phyloP scores from a whole-genome alignment of 2,888 invertebrate species.

The Dasysyrphus albostriatus region DNA sequence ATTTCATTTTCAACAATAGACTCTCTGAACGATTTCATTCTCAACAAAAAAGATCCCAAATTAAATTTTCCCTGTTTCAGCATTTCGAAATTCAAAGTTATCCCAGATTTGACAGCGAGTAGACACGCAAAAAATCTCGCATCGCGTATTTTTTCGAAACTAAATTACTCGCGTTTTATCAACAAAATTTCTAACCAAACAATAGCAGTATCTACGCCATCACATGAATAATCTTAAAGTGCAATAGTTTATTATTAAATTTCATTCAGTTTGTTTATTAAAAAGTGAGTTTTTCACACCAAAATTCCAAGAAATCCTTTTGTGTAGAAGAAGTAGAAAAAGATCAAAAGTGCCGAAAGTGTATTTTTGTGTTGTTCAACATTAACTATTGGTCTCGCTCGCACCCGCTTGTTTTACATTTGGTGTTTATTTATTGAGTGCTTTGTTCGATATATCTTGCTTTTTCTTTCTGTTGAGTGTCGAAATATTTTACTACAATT shows the following conservation, averaged over 20 bases:
- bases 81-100: slow-evolving; percentile 55
- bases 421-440: slow-evolving; percentile 12
- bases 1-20: slow-evolving; percentile 35
- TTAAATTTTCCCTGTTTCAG: slow-evolving; percentile 29
- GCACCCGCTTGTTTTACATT: slow-evolving; percentile 12
- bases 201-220: slow-evolving; percentile 2
- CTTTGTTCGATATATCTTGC: slow-evolving; percentile 12
- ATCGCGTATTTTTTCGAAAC: slow-evolving; percentile 44
- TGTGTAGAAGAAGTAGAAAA: slow-evolving; percentile 45
- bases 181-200: slow-evolving; percentile 39
- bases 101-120: slow-evolving; percentile 72
- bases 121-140: slow-evolving; percentile 63
- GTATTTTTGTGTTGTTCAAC: slow-evolving; percentile 44
- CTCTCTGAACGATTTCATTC: slow-evolving; percentile 42
- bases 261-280: background rate
- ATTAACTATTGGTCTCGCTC: slow-evolving; percentile 36
- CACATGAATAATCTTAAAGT: background rate
- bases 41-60: slow-evolving; percentile 30
- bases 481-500: slow-evolving; percentile 64
- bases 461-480: slow-evolving; percentile 26
- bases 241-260: slow-evolving; percentile 34
- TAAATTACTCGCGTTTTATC: slow-evolving; percentile 42
- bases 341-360: slow-evolving; percentile 73
- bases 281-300: background rate
- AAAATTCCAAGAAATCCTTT: slow-evolving; percentile 50